phyloP scores from a whole-genome alignment of 2,113 vertebrate species.

The Labrus mixtus region DNA sequence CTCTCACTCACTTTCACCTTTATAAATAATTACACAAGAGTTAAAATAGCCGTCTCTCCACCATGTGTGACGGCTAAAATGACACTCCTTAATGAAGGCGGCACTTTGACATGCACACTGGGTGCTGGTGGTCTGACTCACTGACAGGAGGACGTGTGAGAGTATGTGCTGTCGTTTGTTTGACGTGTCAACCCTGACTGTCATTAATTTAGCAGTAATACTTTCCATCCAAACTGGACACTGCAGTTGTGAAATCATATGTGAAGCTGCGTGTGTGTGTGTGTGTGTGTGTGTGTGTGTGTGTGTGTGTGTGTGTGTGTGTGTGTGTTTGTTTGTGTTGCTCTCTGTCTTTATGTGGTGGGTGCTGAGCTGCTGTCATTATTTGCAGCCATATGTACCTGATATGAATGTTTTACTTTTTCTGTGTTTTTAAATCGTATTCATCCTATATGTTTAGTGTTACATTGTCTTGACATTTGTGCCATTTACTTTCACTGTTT shows the following conservation, averaged over 20 bases:
- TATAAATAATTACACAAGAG: conserved; percentile 16
- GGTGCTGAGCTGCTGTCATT: not conserved
- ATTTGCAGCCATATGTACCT: not conserved
- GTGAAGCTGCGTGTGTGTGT: not conserved
- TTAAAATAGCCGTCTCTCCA: conserved; percentile 28
- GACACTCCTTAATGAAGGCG: conserved; percentile 9
- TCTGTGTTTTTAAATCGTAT: not conserved
- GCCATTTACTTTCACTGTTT: not conserved
- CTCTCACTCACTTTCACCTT: conserved; percentile 1
- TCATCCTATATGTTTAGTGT: not conserved
- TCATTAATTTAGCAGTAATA: conserved; percentile 56
- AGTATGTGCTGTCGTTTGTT: conserved; percentile 58
- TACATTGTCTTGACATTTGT: not conserved
- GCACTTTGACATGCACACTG: conserved; percentile 30
- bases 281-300: too few relatives aligned
- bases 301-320: too few relatives aligned
- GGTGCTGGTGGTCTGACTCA: conserved; percentile 35
- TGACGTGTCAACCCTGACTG: conserved; percentile 68
- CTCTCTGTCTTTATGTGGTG: not conserved
- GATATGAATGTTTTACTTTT: not conserved
- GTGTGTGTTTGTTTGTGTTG: too few relatives aligned
- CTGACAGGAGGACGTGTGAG: conserved; percentile 60
- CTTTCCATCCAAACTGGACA: conserved; percentile 31
- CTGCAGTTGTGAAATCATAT: conserved; percentile 19
- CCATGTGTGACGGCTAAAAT: conserved; percentile 15